A percentile compares a stretch with the other conserved stretches of the same genome.
phyloP scores from a whole-genome alignment of 2,797 vertebrate species.

The Cossypha polioptera region DNA sequence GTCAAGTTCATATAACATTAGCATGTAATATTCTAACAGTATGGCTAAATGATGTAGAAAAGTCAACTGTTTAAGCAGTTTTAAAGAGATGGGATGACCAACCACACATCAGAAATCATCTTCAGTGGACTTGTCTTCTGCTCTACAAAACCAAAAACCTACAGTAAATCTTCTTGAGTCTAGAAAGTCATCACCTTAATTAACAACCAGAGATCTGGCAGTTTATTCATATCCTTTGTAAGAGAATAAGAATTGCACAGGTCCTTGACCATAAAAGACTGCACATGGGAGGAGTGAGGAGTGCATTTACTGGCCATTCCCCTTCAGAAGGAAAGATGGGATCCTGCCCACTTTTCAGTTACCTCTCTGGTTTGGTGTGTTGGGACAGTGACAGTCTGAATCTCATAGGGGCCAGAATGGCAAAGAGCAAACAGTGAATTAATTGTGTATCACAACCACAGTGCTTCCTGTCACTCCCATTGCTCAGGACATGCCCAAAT shows the following conservation, averaged over 20 bases:
- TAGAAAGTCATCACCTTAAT: neutral
- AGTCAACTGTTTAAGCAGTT: neutral
- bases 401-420: neutral
- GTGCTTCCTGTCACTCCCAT: neutral
- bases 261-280: neutral
- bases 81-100: neutral
- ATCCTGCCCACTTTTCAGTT: neutral
- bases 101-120: neutral
- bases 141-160: neutral
- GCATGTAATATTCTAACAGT: neutral
- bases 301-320: neutral
- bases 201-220: neutral
- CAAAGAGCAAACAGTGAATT: constrained; percentile 4
- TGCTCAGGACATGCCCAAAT: neutral
- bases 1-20: neutral
- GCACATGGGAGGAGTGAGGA: neutral
- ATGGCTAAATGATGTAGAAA: neutral
- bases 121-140: neutral
- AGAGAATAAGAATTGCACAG: rapidly evolving
- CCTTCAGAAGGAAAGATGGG: neutral
- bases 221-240: neutral
- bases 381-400: neutral
- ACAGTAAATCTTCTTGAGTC: neutral
- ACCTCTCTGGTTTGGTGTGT: neutral
- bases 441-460: neutral